Percentiles rank a stretch among this genome's conserved stretches.
Evolutionary conservation across 2,888 invertebrate genomes (phyloP).

Genomic region (Pemphredon lugubris): DNA sequence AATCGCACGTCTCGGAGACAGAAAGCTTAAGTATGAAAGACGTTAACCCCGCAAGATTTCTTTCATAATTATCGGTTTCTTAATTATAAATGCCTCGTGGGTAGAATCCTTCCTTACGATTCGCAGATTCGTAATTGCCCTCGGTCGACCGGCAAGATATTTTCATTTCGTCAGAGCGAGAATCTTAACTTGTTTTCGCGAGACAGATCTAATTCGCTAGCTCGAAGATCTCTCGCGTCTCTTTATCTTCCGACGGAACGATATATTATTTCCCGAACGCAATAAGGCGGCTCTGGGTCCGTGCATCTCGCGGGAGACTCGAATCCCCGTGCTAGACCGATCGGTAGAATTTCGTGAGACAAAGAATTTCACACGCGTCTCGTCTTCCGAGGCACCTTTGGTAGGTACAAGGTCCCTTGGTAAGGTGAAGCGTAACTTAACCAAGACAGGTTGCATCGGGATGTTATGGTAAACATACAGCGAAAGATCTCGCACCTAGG

Average conservation of each 20-base stretch:
- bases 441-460: slow-evolving; percentile 78
- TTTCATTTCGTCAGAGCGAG: no score
- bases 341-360: slow-evolving; percentile 58
- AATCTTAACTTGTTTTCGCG: no score
- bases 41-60: neutral
- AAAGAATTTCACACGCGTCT: slow-evolving; percentile 64
- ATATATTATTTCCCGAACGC: no score
- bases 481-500: slow-evolving; percentile 81
- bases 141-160: no score
- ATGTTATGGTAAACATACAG: slow-evolving; percentile 78
- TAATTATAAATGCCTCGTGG: neutral
- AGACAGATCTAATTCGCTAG: no score
- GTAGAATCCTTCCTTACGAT: neutral
- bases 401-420: slow-evolving; percentile 61
- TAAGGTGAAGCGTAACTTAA: slow-evolving; percentile 65
- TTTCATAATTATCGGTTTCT: slow-evolving; percentile 4
- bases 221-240: no score
- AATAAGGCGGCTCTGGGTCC: no score
- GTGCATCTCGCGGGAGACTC: no score
- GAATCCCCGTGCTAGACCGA: no score
- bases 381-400: slow-evolving; percentile 42
- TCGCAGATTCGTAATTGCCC: no score
- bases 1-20: slow-evolving; percentile 1
- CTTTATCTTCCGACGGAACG: no score
- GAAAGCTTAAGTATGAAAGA: slow-evolving; percentile 10